Percentiles rank a stretch among this genome's conserved stretches.
Conservation (phyloP, 92 coral and sea anemone genomes). For the Muricea muricata region DNA sequence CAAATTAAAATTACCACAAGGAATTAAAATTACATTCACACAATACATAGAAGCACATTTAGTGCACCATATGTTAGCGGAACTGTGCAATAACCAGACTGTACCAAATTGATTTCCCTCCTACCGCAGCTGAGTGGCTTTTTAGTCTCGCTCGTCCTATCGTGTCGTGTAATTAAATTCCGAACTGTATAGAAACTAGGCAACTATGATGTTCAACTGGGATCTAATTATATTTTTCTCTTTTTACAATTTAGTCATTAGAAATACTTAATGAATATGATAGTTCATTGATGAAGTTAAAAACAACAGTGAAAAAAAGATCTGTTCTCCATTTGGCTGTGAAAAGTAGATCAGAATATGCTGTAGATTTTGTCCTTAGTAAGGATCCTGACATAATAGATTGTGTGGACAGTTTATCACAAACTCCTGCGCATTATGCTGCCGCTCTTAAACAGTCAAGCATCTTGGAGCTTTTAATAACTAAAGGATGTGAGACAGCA, state of each 20-base stretch:
- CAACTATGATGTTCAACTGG: too few relatives aligned
- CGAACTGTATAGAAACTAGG: too few relatives aligned
- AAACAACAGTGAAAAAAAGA: not conserved
- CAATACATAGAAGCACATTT: too few relatives aligned
- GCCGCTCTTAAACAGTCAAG: not conserved
- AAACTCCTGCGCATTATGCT: constrained; percentile 6
- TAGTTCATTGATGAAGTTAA: constrained; percentile 5
- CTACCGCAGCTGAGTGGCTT: too few relatives aligned
- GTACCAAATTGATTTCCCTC: too few relatives aligned
- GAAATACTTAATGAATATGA: constrained; percentile 29
- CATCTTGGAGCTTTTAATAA: not conserved
- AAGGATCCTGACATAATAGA: not conserved
- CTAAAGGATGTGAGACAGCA: constrained; percentile 1
- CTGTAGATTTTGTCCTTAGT: constrained; percentile 19
- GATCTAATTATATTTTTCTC: too few relatives aligned
- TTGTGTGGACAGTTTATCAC: not conserved
- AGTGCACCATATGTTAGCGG: too few relatives aligned
- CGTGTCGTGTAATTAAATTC: too few relatives aligned
- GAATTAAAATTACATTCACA: too few relatives aligned
- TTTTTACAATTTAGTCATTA: constrained; percentile 6
- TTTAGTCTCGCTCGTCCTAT: too few relatives aligned
- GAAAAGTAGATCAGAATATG: not conserved
- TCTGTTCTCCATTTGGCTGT: constrained; percentile 41
- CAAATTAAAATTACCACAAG: too few relatives aligned
- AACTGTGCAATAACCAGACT: too few relatives aligned